Conservation (phyloP, 1,140 invertebrate species). For the Wasmannia auropunctata region DNA sequence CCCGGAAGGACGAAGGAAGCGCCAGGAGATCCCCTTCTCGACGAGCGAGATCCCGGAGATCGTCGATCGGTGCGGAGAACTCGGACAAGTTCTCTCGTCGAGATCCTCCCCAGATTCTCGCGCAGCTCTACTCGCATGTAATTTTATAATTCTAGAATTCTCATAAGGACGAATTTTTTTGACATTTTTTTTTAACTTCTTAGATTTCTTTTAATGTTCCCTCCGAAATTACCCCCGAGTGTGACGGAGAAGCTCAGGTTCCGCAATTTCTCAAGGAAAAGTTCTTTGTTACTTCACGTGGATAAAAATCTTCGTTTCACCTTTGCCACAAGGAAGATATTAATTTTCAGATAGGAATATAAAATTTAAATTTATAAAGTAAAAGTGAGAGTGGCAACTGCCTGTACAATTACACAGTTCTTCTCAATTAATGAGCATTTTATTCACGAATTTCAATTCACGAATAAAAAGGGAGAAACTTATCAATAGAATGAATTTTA, state of each 20-base stretch:
- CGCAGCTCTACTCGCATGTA: background rate
- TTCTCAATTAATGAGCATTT: background rate
- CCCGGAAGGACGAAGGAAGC: conserved; percentile 32
- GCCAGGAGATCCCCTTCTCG: conserved; percentile 4
- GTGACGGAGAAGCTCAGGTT: background rate
- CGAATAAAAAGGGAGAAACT: background rate
- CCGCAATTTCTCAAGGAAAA: conserved; percentile 4
- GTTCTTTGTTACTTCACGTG: background rate
- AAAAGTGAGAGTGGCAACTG: background rate
- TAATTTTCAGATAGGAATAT: background rate
- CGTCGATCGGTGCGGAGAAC: background rate
- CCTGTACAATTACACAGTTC: background rate
- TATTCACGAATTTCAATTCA: conserved; percentile 22
- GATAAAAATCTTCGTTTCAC: background rate
- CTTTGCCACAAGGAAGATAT: background rate
- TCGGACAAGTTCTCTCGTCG: conserved; percentile 6
- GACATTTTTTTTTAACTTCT: background rate
- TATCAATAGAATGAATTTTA: background rate
- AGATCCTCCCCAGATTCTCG: conserved; percentile 7
- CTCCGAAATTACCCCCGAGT: background rate
- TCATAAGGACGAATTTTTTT: background rate
- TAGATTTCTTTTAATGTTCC: background rate
- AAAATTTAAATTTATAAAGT: background rate
- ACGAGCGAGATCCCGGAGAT: conserved; percentile 10
- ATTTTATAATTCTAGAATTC: conserved; percentile 6